Base-by-base conservation (phyloP, 1,140 invertebrate species). In the Phymastichus coffea region DNA sequence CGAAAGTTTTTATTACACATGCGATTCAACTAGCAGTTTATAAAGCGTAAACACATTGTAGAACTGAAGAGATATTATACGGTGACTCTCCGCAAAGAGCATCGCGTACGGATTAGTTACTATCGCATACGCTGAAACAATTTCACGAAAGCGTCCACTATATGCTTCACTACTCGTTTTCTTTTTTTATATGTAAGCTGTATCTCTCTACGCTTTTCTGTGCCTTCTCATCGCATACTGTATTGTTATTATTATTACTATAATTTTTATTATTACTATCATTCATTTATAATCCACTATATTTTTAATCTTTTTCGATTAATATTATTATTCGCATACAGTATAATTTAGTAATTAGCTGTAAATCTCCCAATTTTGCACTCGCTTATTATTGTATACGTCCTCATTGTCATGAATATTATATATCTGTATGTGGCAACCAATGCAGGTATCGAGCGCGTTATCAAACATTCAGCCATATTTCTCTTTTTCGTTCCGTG, bases 51-150 rank as follows among this genome's bases (percentile, higher is more conserved):
- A n/a, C n/a, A n/a, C n/a, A n/a, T n/a, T n/a, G n/a, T 25, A 33
- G 33, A 47, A 19, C 35, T 51, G 52, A 49, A 37, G 43, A 7
- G 28, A 49, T 51, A 56, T 55, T 43, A 61, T 15, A 55, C 26
- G 59, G 59, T 61, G 59, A 43, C 59, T 61, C 54, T 52, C 60
- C 28, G 48, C 57, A 57, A 63, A 69, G 56, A 70, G 62, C 65
- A 62, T 62, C 60, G 67, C 61, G 65, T 51, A 56, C 46, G 22
- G 56, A 71, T 69, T 66, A 60, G 65, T 63, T 66, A 71, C 55
- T 60, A 61, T 66, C 64, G 65, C 63, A 67, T 71, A 67, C 63
- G 65, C 63, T 67, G 63, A 61, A 61, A 56, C 43, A 35, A 61
- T 55, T 60, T 60, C n/a, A 60, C 49, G 51, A n/a, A n/a, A 60